Percentiles rank a stretch among this genome's conserved stretches.
Conservation (phyloP, 2,113 vertebrate genomes). For the Platysternon megacephalum region DNA sequence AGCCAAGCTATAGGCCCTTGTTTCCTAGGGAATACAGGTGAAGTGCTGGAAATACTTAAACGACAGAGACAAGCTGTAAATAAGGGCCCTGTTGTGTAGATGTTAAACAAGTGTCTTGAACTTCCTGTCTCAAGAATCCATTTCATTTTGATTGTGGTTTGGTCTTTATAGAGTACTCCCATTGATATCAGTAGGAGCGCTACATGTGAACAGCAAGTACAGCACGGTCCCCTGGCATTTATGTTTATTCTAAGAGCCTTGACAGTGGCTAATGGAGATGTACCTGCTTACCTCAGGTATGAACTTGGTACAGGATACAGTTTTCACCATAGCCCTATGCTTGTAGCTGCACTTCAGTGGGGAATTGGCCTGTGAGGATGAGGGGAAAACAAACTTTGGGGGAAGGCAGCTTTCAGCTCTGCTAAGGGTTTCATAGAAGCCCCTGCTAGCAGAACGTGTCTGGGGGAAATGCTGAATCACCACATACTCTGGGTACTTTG, state of each 20-base stretch:
- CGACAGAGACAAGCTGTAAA: neutral
- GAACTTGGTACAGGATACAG: neutral
- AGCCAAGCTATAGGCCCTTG: neutral
- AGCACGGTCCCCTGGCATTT: accelerated
- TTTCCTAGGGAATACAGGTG: neutral
- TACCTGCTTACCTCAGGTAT: neutral
- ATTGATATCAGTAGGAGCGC: neutral
- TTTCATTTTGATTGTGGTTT: neutral
- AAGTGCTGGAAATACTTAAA: constrained; percentile 4
- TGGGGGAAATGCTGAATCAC: neutral
- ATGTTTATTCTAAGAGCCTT: neutral
- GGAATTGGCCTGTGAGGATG: neutral
- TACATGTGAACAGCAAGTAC: neutral
- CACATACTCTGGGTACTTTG: neutral
- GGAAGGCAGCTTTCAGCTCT: neutral
- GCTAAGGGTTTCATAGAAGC: neutral
- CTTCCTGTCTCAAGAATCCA: neutral
- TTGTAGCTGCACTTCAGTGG: neutral
- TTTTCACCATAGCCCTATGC: neutral
- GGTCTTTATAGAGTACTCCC: neutral
- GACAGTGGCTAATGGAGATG: accelerated
- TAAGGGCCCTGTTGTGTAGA: neutral
- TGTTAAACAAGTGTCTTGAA: neutral
- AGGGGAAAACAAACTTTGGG: neutral
- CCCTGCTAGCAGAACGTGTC: neutral